phyloP scores from a whole-genome alignment of 2,113 vertebrate species.

The Eulemur macaco region DNA sequence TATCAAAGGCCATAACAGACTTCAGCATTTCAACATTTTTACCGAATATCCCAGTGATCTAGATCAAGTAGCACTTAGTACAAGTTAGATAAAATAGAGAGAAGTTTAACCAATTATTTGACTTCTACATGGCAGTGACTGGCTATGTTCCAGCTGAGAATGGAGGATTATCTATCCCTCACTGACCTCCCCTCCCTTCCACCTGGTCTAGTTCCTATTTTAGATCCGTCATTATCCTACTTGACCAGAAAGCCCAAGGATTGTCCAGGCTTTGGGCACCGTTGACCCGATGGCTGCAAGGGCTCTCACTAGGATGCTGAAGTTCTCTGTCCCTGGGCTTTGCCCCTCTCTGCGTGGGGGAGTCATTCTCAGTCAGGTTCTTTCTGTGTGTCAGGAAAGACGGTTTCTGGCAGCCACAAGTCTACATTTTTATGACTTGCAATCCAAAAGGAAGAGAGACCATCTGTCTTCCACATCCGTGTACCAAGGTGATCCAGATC shows the following conservation, averaged over 20 bases:
- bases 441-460: conserved; percentile 49
- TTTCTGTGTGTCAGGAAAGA: conserved; percentile 27
- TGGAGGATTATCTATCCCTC: not conserved
- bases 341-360: not conserved
- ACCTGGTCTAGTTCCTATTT: not conserved
- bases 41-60: not conserved
- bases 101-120: not conserved
- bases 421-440: not conserved
- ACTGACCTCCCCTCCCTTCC: not conserved
- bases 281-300: not conserved
- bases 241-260: not conserved
- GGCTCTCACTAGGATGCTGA: not conserved
- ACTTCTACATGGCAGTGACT: not conserved
- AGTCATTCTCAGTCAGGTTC: not conserved
- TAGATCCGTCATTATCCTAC: not conserved
- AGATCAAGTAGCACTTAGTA: not conserved
- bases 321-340: not conserved
- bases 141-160: not conserved
- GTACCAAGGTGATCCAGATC: not conserved
- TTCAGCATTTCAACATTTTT: not conserved
- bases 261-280: not conserved
- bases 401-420: not conserved
- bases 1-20: not conserved
- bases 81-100: not conserved
- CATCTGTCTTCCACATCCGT: not conserved